These are phyloP conservation scores for Clarias fuscus DNA, from an alignment of 2,797 vertebrate species.

Conservation along the genomic window DNA sequence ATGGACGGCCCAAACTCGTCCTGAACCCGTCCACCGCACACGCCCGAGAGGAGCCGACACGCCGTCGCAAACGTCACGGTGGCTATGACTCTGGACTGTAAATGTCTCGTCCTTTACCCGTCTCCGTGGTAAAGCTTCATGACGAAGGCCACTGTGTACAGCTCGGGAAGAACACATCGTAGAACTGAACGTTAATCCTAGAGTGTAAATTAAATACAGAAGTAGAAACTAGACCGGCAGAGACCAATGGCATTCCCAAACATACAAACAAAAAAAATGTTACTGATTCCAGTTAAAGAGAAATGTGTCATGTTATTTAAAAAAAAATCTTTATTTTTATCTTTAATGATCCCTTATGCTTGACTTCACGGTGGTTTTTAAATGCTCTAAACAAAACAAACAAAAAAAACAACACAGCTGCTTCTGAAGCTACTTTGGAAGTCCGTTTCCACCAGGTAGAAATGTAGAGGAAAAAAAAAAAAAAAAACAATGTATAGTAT, in stretches of 20 bases:
- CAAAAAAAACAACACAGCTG: neutral
- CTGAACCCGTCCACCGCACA: constrained; percentile 56
- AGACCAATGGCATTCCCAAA: neutral
- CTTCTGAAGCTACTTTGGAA: neutral
- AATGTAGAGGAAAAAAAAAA: neutral
- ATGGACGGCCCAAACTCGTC: constrained; percentile 82
- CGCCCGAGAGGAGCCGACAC: constrained; percentile 56
- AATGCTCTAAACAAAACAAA: neutral
- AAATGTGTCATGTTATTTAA: neutral
- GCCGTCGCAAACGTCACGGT: constrained; percentile 31
- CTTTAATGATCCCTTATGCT: neutral
- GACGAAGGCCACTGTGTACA: constrained; percentile 1
- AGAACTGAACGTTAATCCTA: neutral
- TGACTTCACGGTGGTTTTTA: neutral
- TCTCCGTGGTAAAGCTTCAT: constrained; percentile 12
- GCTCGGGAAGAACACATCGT: too few relatives aligned
- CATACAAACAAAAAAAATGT: neutral
- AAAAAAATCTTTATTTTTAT: neutral
- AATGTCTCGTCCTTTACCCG: neutral
- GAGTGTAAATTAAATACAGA: neutral
- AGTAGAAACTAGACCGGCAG: neutral
- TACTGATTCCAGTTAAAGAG: neutral
- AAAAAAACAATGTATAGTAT: neutral
- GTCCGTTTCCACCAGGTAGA: neutral
- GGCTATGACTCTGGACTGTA: constrained; percentile 67